A percentile compares a stretch with the other conserved stretches of the same genome.
Conservation (phyloP, 2,113 vertebrate species). For the Xyrauchen texanus region DNA sequence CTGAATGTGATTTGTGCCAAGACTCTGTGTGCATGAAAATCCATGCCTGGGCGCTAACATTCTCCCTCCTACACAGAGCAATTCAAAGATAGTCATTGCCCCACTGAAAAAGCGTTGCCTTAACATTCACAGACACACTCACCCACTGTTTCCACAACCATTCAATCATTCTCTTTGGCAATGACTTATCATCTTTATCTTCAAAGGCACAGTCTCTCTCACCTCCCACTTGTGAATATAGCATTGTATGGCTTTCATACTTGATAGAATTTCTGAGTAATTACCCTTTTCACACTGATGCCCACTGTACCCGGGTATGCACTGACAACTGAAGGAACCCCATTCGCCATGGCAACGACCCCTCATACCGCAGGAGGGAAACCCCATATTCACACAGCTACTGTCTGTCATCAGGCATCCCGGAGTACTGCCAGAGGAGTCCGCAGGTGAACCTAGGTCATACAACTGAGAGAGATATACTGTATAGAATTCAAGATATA, state of each 20-base stretch:
- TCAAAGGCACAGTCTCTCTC: background rate
- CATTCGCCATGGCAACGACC: constrained; percentile 83
- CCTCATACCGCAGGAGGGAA: constrained; percentile 78
- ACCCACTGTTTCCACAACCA: constrained; percentile 14
- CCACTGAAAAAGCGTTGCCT: background rate
- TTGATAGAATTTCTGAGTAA: constrained; percentile 3
- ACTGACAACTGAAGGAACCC: constrained; percentile 84
- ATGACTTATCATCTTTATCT: constrained; percentile 13
- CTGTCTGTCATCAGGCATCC: constrained; percentile 80
- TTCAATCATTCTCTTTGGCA: constrained; percentile 2
- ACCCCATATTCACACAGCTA: constrained; percentile 82
- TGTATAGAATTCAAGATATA: background rate
- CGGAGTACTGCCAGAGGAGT: constrained; percentile 80
- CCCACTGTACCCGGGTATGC: constrained; percentile 79
- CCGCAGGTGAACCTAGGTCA: constrained; percentile 82
- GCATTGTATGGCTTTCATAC: constrained; percentile 3
- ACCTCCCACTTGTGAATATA: constrained; percentile 8
- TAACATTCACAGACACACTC: background rate
- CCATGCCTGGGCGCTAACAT: constrained; percentile 3
- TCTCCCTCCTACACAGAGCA: constrained; percentile 45
- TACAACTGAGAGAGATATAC: constrained; percentile 70
- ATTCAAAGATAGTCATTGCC: constrained; percentile 25
- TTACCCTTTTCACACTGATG: constrained; percentile 85
- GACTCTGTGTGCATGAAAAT: constrained; percentile 35
- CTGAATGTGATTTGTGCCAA: constrained; percentile 30